Base-by-base conservation (phyloP, 2,113 vertebrate species). In the Ageneiosus marmoratus region DNA sequence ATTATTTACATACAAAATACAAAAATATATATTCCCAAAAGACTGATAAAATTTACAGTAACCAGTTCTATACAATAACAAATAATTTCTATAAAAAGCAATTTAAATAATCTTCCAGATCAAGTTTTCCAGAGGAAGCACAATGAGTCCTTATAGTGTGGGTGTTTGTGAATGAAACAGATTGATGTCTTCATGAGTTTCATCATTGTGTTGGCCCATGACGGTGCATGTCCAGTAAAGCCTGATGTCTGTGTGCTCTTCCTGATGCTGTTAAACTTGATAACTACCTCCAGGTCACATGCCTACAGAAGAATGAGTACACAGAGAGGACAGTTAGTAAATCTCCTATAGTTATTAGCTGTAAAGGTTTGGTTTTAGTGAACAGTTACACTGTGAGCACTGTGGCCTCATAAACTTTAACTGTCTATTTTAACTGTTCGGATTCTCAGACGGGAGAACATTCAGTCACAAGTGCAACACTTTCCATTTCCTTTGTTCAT, bases 41-140 rank as follows among this genome's bases (percentile, higher is more conserved):
- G 88, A 89, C 91, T 83, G 79, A 89, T 50, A 63, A 89, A 80
- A 92, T 91, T 87, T 94, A 94, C 91, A 95, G 92, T 94, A 93
- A 92, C 91, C 88, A 93, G 92, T 93, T 95, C 93, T 96, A 95
- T 94, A 96, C 95, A 96, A 97, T 96, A 95, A 95, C 93, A 96
- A 94, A 96, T 95, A 92, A 92, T 93, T 91, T 95, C 90, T 92
- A 93, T 93, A 93, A 94, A 93, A 96, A 93, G 92, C 91, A 89
- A 88, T 94, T 95, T 96, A 97, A 96, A 96, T 96, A 96, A 92
- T 93, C 92, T 90, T 92, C 89, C 89, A 92, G 92, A 94, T 93
- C 87, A 89, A 87, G 91, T 93, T 93, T 91, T 89, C 86, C 90
- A 89, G 91, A 87, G 80, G 86, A 83, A 92, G 88, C 87, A 90